These are phyloP conservation scores for Drosophila siamana DNA, from an alignment of 2,888 invertebrate genomes.

Conservation along the genomic window DNA sequence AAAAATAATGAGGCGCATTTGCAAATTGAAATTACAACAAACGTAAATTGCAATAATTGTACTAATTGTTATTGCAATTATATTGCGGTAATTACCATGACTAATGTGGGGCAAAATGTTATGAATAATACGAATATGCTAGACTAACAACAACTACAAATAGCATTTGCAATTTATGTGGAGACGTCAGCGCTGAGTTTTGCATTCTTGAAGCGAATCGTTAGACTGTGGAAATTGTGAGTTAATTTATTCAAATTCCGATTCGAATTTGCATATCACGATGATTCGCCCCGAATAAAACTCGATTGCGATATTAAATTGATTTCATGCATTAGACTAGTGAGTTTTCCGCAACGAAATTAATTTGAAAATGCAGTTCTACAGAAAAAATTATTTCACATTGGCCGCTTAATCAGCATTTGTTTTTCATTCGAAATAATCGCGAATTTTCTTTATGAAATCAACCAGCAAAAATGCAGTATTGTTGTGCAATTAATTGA, in stretches of 20 bases:
- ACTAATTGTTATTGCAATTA: conserved; percentile 80
- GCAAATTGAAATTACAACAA: conserved; percentile 74
- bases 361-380: not conserved
- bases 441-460: too few relatives aligned
- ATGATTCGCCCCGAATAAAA: conserved; percentile 20
- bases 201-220: conserved; percentile 21
- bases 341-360: not conserved
- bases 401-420: too few relatives aligned
- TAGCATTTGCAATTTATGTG: conserved; percentile 16
- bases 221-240: conserved; percentile 18
- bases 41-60: conserved; percentile 77
- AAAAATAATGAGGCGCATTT: conserved; percentile 60
- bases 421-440: too few relatives aligned
- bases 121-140: conserved; percentile 57
- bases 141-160: conserved; percentile 9
- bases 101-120: conserved; percentile 71
- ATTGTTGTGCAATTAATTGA: too few relatives aligned
- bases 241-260: conserved; percentile 19
- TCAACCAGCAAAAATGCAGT: too few relatives aligned
- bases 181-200: conserved; percentile 32
- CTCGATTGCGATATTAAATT: not conserved
- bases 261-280: conserved; percentile 15
- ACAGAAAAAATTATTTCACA: not conserved
- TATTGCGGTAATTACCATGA: conserved; percentile 75
- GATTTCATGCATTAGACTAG: not conserved